These are phyloP conservation scores for Agrilus cyanescens DNA, from an alignment of 2,888 invertebrate genomes.

Conservation along the genomic window DNA sequence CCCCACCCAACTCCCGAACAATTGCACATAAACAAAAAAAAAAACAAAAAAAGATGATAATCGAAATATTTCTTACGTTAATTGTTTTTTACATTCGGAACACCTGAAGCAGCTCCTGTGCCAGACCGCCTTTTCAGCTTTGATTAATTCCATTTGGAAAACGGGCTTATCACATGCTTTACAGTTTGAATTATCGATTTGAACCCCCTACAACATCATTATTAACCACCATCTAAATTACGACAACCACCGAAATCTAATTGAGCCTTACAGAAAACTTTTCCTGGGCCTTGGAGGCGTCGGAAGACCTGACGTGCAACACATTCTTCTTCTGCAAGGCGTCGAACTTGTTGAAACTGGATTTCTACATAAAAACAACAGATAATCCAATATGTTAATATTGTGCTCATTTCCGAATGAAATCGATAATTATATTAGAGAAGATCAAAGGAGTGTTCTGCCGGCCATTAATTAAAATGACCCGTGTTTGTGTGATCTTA, in stretches of 20 bases:
- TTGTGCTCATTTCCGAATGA: no score
- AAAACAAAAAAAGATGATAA: background rate
- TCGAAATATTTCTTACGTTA: constrained; percentile 54
- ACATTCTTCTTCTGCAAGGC: constrained; percentile 55
- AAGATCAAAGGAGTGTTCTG: no score
- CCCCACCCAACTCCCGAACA: background rate
- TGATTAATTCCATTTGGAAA: constrained; percentile 93
- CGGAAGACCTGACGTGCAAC: constrained; percentile 54
- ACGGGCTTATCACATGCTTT: constrained; percentile 79
- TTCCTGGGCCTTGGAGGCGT: constrained; percentile 53
- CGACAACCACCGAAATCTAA: background rate
- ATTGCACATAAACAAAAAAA: background rate
- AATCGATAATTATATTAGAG: no score
- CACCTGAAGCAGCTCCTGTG: constrained; percentile 95
- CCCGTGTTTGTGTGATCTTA: no score
- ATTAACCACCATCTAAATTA: background rate
- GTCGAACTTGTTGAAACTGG: constrained; percentile 66
- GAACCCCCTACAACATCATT: constrained; percentile 31
- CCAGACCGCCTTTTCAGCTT: constrained; percentile 82
- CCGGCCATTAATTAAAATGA: no score
- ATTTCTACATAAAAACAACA: constrained; percentile 46
- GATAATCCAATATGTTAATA: background rate
- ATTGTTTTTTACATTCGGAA: constrained; percentile 80
- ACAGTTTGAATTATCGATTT: constrained; percentile 53
- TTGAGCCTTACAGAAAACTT: constrained; percentile 49